Percentiles rank a stretch among this genome's conserved stretches.
Evolutionary conservation across 2,113 vertebrate species (phyloP).

Genomic region (Ginglymostoma cirratum): DNA sequence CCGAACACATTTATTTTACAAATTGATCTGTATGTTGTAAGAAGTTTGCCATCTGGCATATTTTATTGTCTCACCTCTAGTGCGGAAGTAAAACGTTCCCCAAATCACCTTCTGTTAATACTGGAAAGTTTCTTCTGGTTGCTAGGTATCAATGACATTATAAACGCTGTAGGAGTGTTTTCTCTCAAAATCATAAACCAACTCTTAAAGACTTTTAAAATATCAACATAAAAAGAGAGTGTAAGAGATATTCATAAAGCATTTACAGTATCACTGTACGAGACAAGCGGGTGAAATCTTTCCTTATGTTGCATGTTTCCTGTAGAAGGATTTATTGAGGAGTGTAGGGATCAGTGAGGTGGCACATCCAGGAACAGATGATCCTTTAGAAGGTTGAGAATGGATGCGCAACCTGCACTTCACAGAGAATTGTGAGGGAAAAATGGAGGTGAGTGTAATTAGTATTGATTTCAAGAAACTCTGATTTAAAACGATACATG

Average conservation of each 20-base stretch:
- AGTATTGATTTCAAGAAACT: neutral
- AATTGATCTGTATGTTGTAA: neutral
- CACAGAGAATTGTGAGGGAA: neutral
- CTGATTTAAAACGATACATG: neutral
- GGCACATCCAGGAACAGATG: neutral
- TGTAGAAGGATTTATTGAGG: neutral
- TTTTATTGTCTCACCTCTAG: neutral
- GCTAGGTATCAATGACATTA: neutral
- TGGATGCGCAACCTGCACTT: neutral
- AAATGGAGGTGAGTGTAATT: neutral
- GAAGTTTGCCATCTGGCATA: neutral
- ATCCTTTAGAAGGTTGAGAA: neutral
- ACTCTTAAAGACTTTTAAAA: neutral
- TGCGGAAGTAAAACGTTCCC: neutral
- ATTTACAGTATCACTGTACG: neutral
- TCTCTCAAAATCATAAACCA: neutral
- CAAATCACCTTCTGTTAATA: neutral
- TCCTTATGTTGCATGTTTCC: neutral
- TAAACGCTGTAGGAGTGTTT: neutral
- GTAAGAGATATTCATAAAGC: neutral
- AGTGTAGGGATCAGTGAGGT: neutral
- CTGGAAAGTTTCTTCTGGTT: neutral
- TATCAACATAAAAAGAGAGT: neutral
- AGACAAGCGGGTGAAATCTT: neutral
- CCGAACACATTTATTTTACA: neutral